Evolutionary conservation across 2,797 vertebrate species (phyloP).

Genomic region (Bryconaethiops microstoma): DNA sequence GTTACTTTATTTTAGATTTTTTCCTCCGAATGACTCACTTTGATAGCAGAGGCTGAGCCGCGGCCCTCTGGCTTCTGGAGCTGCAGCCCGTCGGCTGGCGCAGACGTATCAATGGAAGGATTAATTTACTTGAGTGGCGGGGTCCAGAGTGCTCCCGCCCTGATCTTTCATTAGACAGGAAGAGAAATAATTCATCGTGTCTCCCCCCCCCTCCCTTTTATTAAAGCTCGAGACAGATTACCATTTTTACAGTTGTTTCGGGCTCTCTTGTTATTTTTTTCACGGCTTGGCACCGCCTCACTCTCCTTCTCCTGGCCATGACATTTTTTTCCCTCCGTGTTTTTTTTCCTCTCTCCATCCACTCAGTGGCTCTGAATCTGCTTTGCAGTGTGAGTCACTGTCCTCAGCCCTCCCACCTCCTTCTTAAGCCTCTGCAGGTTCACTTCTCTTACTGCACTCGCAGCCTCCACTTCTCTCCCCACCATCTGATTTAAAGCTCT

Average conservation of each 20-base stretch:
- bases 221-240: constrained; percentile 45
- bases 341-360: neutral
- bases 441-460: constrained; percentile 1
- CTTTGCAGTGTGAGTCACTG: constrained; percentile 47
- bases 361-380: constrained; percentile 31
- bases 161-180: constrained; percentile 31
- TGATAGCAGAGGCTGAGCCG: constrained; percentile 9
- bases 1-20: neutral
- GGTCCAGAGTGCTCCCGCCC: constrained; percentile 49
- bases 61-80: neutral
- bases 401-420: constrained; percentile 30
- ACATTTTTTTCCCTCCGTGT: neutral
- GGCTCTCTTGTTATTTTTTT: constrained; percentile 42
- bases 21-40: neutral
- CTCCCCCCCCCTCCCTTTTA: constrained; percentile 28
- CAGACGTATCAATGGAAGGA: constrained; percentile 51
- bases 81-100: neutral
- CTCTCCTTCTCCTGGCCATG: neutral
- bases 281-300: constrained; percentile 23
- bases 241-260: constrained; percentile 47
- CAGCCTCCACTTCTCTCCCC: neutral
- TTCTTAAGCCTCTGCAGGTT: constrained; percentile 36
- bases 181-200: constrained; percentile 46
- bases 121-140: constrained; percentile 50
- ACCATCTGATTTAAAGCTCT: constrained; percentile 15